Percentiles rank a stretch among this genome's conserved stretches.
Conservation (phyloP, 2,797 vertebrate genomes). For the Anabacerthia variegaticeps region DNA sequence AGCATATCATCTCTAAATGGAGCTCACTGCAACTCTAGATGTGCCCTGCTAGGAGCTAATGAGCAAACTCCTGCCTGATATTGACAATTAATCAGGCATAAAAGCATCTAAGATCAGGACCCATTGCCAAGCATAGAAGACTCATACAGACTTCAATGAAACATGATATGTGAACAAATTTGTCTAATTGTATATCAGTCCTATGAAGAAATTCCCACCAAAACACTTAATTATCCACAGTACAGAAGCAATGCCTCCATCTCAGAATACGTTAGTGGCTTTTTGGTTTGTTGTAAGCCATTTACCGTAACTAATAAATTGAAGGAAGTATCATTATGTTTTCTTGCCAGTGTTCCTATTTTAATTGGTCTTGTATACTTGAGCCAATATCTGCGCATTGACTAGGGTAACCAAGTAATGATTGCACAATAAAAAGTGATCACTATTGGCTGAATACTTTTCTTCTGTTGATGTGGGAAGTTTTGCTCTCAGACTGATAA, state of each 20-base stretch:
- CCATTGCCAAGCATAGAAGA: constrained; percentile 70
- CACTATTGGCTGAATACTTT: constrained; percentile 4
- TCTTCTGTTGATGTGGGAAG: neutral
- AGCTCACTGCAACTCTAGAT: constrained; percentile 72
- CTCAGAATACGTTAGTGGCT: constrained; percentile 65
- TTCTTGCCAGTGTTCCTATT: constrained; percentile 72
- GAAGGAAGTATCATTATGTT: constrained; percentile 76
- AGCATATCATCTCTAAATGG: constrained; percentile 72
- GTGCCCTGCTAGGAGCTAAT: constrained; percentile 77
- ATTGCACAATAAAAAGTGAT: constrained; percentile 36
- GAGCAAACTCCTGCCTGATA: constrained; percentile 78
- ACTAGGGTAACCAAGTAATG: constrained; percentile 64
- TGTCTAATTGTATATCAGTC: constrained; percentile 78
- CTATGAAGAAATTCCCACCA: constrained; percentile 77
- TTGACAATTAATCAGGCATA: constrained; percentile 82
- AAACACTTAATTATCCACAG: constrained; percentile 79
- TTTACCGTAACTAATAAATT: constrained; percentile 76
- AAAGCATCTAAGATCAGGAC: constrained; percentile 78
- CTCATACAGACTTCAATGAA: constrained; percentile 74
- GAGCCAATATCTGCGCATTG: constrained; percentile 68
- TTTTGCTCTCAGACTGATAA: neutral
- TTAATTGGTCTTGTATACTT: constrained; percentile 76
- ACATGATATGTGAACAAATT: constrained; percentile 77
- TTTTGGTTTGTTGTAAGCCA: constrained; percentile 70
- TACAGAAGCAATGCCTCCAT: constrained; percentile 64